Conservation (phyloP, 1,140 invertebrate genomes). For the Apis dorsata region DNA sequence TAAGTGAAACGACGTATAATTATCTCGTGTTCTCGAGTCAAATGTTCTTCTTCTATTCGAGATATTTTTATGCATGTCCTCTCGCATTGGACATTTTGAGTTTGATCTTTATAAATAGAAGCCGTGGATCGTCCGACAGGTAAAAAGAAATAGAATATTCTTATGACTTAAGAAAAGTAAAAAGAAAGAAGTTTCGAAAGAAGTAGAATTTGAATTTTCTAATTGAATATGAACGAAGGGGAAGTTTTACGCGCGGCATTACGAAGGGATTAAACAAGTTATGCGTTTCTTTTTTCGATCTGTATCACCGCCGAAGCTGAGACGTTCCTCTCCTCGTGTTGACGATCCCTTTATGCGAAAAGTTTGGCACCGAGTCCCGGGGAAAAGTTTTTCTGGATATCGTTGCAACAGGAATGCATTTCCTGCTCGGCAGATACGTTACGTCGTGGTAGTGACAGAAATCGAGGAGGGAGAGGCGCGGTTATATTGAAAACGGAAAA, state of each 20-base stretch:
- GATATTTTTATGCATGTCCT: too few relatives aligned
- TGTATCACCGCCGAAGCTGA: constrained; percentile 17
- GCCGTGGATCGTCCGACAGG: too few relatives aligned
- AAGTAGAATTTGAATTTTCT: background rate
- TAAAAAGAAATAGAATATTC: too few relatives aligned
- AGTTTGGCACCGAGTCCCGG: constrained; percentile 29
- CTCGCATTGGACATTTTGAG: too few relatives aligned
- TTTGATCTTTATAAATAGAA: too few relatives aligned
- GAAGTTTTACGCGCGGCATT: background rate
- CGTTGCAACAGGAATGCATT: constrained; percentile 42
- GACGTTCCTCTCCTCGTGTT: constrained; percentile 6
- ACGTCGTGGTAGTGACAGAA: constrained; percentile 45
- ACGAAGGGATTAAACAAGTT: background rate
- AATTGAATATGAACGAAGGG: too few relatives aligned
- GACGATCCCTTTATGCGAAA: constrained; percentile 47
- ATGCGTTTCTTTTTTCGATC: constrained; percentile 8
- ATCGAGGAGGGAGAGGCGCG: constrained; percentile 25
- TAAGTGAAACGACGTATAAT: background rate
- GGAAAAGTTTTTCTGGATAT: constrained; percentile 45
- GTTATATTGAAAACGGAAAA: constrained; percentile 50
- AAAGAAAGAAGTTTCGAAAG: background rate
- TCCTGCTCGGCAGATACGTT: constrained; percentile 35
- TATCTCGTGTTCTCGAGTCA: background rate
- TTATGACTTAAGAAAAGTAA: too few relatives aligned
- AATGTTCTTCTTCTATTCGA: too few relatives aligned